phyloP scores from a whole-genome alignment of 1,140 invertebrate species.

The Macrobrachium nipponense region DNA sequence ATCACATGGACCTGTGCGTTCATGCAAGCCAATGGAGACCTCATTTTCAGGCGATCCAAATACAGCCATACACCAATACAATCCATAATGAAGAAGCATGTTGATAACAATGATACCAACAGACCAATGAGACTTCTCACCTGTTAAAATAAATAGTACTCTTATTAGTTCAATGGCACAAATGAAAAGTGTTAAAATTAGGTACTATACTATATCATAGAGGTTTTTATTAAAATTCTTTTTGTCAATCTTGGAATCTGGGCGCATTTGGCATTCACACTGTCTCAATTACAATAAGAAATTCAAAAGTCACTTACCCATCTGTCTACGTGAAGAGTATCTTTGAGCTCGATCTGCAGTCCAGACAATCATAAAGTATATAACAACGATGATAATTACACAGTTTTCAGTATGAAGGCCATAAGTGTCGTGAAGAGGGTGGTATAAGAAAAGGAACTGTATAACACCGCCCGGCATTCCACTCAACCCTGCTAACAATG shows the following conservation, averaged over 20 bases:
- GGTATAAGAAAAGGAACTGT: conserved; percentile 79
- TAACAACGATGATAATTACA: conserved; percentile 72
- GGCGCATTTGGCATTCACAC: too few relatives aligned
- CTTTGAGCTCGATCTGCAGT: conserved; percentile 70
- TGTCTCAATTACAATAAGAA: neutral
- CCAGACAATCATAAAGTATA: conserved; percentile 75
- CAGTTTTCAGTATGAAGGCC: conserved; percentile 80
- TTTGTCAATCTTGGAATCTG: too few relatives aligned
- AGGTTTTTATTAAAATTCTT: too few relatives aligned
- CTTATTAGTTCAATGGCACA: neutral
- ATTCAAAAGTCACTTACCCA: conserved; percentile 35
- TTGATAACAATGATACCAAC: conserved; percentile 46
- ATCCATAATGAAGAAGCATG: conserved; percentile 70
- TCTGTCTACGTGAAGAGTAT: conserved; percentile 59
- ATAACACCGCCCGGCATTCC: conserved; percentile 80
- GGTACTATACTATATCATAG: too few relatives aligned
- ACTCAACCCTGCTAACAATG: conserved; percentile 73
- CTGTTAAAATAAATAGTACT: conserved; percentile 28
- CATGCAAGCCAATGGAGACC: conserved; percentile 78
- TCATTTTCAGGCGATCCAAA: conserved; percentile 78
- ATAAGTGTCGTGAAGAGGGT: conserved; percentile 78
- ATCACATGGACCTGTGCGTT: conserved; percentile 81
- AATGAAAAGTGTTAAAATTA: neutral
- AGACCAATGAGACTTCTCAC: conserved; percentile 56
- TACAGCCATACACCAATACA: conserved; percentile 72